Evolutionary conservation across 2,797 vertebrate genomes (phyloP).

Genomic region (Menidia menidia): DNA sequence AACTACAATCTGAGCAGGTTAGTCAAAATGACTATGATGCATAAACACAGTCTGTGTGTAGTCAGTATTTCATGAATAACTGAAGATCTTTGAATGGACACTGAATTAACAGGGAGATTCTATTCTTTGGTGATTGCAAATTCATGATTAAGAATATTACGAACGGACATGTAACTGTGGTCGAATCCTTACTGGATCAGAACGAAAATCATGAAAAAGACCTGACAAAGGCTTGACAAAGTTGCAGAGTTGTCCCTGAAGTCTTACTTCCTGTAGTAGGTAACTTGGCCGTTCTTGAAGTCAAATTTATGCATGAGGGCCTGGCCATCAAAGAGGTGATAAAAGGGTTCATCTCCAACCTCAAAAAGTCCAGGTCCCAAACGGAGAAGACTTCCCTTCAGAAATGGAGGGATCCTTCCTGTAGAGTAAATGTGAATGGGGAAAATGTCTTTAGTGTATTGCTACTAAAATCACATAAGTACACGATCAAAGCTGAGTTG

Average conservation of each 20-base stretch:
- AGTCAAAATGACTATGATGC: too few relatives aligned
- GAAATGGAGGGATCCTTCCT: conserved; percentile 93
- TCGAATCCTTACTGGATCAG: too few relatives aligned
- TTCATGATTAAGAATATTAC: too few relatives aligned
- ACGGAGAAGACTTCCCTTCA: conserved; percentile 93
- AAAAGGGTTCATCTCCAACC: conserved; percentile 92
- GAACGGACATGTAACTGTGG: too few relatives aligned
- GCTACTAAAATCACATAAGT: background rate
- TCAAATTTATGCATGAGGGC: conserved; percentile 98
- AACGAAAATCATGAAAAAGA: background rate
- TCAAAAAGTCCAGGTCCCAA: conserved; percentile 96
- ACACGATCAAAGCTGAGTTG: background rate
- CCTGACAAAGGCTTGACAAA: background rate
- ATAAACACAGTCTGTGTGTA: too few relatives aligned
- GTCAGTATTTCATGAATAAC: too few relatives aligned
- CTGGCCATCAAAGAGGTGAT: conserved; percentile 97
- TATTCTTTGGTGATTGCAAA: too few relatives aligned
- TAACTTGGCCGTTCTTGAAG: conserved; percentile 95
- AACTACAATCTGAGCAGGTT: background rate
- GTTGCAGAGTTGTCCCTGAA: background rate
- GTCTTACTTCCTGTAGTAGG: conserved; percentile 91
- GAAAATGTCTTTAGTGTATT: background rate
- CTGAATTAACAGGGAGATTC: too few relatives aligned
- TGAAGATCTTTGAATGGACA: background rate
- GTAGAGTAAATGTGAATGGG: conserved; percentile 9